Conservation (phyloP, 2,113 vertebrate genomes). For the Panthera leo region DNA sequence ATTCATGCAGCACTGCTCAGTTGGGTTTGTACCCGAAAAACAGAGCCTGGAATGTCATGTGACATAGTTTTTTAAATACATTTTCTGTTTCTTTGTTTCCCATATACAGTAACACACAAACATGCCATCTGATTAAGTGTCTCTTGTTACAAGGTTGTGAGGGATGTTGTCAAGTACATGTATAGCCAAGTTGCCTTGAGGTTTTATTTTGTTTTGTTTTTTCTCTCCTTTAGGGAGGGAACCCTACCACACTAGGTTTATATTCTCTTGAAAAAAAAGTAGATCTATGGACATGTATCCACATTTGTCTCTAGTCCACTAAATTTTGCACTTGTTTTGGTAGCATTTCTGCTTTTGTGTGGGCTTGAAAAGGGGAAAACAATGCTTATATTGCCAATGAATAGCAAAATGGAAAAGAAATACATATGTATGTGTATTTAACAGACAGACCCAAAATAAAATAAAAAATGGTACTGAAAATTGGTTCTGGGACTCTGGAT, state of each 20-base stretch:
- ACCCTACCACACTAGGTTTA: background rate
- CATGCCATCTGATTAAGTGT: too few species aligned
- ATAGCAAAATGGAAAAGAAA: background rate
- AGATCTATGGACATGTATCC: background rate
- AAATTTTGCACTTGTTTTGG: background rate
- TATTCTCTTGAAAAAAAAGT: background rate
- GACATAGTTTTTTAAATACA: too few species aligned
- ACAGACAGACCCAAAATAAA: background rate
- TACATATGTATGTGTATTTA: background rate
- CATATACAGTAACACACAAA: too few species aligned
- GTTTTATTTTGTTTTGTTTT: too few species aligned
- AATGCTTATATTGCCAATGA: background rate
- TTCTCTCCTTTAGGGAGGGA: too few species aligned
- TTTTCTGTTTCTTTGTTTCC: too few species aligned
- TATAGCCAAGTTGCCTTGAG: too few species aligned
- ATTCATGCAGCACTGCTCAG: too few species aligned
- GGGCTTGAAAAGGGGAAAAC: background rate
- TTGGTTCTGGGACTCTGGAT: background rate
- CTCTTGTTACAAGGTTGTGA: too few species aligned
- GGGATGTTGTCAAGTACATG: too few species aligned
- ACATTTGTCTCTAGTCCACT: background rate
- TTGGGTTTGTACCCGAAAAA: too few species aligned
- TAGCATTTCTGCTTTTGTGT: slow-evolving; percentile 5
- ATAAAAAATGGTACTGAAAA: background rate
- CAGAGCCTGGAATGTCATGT: too few species aligned